Evolutionary conservation across 2,888 invertebrate genomes (phyloP).

Genomic region (Abscondita cerata): DNA sequence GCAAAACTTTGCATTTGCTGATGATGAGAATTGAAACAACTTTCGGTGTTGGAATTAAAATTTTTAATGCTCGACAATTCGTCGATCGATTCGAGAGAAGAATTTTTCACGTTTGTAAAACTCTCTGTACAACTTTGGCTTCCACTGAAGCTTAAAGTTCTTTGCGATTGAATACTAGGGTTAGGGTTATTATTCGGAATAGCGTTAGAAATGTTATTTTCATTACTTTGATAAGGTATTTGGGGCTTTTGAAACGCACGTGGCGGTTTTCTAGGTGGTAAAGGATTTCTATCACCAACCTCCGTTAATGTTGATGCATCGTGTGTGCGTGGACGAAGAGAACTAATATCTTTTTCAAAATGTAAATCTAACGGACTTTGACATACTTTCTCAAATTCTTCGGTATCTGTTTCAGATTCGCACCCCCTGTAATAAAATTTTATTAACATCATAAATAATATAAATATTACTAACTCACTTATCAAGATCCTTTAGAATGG

Average conservation of each 20-base stretch:
- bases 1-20: slow-evolving; percentile 45
- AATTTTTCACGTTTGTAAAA: slow-evolving; percentile 56
- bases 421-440: slow-evolving; percentile 65
- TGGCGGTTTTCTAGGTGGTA: slow-evolving; percentile 60
- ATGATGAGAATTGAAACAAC: slow-evolving; percentile 55
- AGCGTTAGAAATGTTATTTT: slow-evolving; percentile 14
- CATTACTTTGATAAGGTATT: slow-evolving; percentile 25
- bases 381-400: slow-evolving; percentile 82
- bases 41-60: slow-evolving; percentile 49
- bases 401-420: slow-evolving; percentile 82
- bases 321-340: slow-evolving; percentile 60
- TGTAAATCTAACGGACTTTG: slow-evolving; percentile 64
- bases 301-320: slow-evolving; percentile 66
- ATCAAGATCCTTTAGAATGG: slow-evolving; percentile 57
- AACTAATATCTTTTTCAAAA: slow-evolving; percentile 58
- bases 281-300: slow-evolving; percentile 60
- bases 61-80: slow-evolving; percentile 54
- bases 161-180: slow-evolving; percentile 50
- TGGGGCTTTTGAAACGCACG: slow-evolving; percentile 53
- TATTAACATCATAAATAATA: neutral
- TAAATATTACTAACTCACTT: slow-evolving; percentile 50
- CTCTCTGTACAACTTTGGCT: slow-evolving; percentile 53
- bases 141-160: slow-evolving; percentile 51
- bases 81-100: slow-evolving; percentile 55
- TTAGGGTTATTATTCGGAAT: slow-evolving; percentile 16